A percentile compares a stretch with the other conserved stretches of the same genome.
phyloP scores from a whole-genome alignment of 2,797 vertebrate species.

The Gambelia wislizenii region DNA sequence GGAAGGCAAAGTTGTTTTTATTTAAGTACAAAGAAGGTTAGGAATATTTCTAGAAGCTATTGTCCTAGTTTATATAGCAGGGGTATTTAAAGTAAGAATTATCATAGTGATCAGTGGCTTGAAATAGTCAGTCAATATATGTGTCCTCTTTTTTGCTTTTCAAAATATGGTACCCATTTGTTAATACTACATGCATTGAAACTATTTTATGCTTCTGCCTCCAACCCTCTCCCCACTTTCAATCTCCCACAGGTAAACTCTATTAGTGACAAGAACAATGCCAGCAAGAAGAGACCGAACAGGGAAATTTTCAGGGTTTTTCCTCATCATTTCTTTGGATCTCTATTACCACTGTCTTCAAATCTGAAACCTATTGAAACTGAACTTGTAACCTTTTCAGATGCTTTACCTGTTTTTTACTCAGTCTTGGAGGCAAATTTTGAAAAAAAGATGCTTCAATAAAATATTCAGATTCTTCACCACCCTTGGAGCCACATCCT shows the following conservation, averaged over 20 bases:
- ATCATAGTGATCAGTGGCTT: no score
- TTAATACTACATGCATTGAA: constrained; percentile 52
- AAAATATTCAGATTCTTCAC: constrained; percentile 12
- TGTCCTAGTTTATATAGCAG: no score
- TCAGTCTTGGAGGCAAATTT: constrained; percentile 2
- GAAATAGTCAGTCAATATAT: no score
- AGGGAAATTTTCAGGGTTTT: background rate
- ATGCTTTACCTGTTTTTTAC: constrained; percentile 17
- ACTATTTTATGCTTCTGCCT: constrained; percentile 4
- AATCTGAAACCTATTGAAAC: constrained; percentile 5
- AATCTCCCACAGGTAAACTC: background rate
- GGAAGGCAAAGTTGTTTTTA: no score
- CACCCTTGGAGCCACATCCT: background rate
- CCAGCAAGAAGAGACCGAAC: background rate
- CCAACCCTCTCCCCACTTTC: accelerated
- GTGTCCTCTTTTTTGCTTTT: no score
- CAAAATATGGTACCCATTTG: background rate
- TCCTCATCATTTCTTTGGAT: constrained; percentile 13
- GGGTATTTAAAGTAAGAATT: no score
- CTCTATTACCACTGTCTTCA: constrained; percentile 14
- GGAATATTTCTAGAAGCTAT: no score
- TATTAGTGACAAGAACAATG: background rate
- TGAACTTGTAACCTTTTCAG: constrained; percentile 22
- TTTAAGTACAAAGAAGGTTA: no score
- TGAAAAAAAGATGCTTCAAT: constrained; percentile 46